A percentile compares a stretch with the other conserved stretches of the same genome.
Evolutionary conservation across 2,797 vertebrate species (phyloP).

Genomic region (Lutjanus argentimaculatus): DNA sequence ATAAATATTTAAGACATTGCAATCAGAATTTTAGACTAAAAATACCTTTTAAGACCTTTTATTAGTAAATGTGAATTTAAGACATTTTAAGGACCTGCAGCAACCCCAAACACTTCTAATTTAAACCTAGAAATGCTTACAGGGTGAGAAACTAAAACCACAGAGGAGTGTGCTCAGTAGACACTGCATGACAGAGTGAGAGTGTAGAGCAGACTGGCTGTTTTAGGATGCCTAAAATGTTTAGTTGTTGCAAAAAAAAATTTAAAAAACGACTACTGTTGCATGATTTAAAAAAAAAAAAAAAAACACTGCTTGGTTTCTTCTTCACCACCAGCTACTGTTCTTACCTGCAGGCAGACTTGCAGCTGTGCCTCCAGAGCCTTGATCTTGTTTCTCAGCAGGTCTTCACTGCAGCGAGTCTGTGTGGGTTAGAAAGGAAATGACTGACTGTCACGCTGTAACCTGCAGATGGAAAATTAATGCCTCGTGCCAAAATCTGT

Average conservation of each 20-base stretch:
- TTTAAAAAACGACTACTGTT: neutral
- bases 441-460: slow-evolving; percentile 64
- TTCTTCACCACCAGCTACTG: slow-evolving; percentile 16
- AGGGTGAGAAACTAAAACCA: slow-evolving; percentile 13
- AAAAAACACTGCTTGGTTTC: neutral
- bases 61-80: no score
- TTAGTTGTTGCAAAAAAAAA: slow-evolving; percentile 4
- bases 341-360: slow-evolving; percentile 92
- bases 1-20: no score
- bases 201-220: neutral
- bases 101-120: neutral
- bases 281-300: neutral
- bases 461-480: slow-evolving; percentile 63
- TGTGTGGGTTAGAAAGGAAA: slow-evolving; percentile 87
- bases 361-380: slow-evolving; percentile 93
- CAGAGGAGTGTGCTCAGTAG: neutral
- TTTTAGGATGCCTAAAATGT: neutral
- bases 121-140: slow-evolving; percentile 12
- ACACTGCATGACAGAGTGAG: neutral
- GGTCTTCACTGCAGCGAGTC: slow-evolving; percentile 93
- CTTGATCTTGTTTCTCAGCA: slow-evolving; percentile 90
- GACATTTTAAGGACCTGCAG: no score
- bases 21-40: no score
- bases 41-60: no score
- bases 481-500: slow-evolving; percentile 52